A percentile compares a stretch with the other conserved stretches of the same genome.
phyloP scores from a whole-genome alignment of 2,113 vertebrate genomes.

The Emydura subglobosa region DNA sequence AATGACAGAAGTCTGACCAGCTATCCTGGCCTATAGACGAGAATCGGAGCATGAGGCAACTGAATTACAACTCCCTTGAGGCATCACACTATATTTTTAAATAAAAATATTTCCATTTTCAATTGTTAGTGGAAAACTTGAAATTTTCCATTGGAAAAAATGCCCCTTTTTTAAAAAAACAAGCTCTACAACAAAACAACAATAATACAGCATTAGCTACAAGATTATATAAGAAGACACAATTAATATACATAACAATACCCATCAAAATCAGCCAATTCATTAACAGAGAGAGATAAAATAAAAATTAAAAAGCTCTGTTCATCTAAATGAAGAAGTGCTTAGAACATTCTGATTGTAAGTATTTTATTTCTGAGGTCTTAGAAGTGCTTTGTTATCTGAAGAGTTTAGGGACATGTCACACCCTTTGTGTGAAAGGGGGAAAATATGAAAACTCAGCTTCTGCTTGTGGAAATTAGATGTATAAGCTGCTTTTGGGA shows the following conservation, averaged over 20 bases:
- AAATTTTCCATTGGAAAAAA: background rate
- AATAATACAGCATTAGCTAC: background rate
- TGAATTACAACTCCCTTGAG: background rate
- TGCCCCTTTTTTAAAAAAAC: background rate
- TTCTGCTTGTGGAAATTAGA: background rate
- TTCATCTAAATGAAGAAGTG: background rate
- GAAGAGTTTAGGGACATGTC: background rate
- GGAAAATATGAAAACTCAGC: background rate
- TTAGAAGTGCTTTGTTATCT: background rate
- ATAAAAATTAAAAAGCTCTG: background rate
- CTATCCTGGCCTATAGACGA: background rate
- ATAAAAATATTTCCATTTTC: background rate
- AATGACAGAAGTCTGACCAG: background rate
- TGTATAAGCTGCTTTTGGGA: background rate
- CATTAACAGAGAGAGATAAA: background rate
- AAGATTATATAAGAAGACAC: background rate
- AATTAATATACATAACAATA: background rate
- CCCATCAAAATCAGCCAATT: background rate
- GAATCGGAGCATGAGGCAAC: background rate
- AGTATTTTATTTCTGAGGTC: background rate
- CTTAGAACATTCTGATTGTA: background rate
- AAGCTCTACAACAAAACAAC: background rate
- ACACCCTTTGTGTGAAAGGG: background rate
- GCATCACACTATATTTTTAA: background rate
- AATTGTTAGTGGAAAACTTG: too few species aligned